phyloP scores from a whole-genome alignment of 2,113 vertebrate genomes.

The Pionites leucogaster region DNA sequence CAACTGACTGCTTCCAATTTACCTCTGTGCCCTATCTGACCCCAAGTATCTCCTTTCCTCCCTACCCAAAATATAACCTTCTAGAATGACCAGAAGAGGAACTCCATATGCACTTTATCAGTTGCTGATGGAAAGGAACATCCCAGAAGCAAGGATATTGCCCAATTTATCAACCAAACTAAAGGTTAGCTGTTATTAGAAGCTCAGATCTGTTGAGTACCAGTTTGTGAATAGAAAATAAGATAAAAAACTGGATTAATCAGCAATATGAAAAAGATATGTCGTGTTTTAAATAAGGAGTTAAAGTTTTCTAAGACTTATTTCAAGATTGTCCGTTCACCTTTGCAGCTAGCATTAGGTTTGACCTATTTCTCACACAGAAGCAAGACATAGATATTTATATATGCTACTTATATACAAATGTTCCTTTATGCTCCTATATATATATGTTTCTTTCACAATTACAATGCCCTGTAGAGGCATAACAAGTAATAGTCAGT shows the following conservation, averaged over 20 bases:
- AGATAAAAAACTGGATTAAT: background rate
- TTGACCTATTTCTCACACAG: background rate
- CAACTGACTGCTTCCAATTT: background rate
- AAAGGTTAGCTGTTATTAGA: background rate
- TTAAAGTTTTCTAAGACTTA: background rate
- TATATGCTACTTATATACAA: background rate
- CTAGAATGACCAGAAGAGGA: background rate
- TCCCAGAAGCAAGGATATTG: background rate
- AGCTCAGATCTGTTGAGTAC: background rate
- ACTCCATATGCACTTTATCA: too few species aligned
- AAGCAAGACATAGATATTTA: accelerated
- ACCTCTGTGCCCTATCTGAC: background rate
- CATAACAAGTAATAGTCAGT: too few species aligned
- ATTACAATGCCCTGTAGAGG: background rate
- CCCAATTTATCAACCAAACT: background rate
- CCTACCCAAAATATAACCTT: background rate
- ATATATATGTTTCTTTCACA: background rate
- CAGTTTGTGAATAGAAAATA: background rate
- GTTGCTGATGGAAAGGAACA: background rate
- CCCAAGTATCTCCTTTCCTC: background rate
- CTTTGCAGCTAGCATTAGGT: background rate
- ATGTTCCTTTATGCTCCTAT: background rate
- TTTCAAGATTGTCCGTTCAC: background rate
- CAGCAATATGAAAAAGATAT: background rate
- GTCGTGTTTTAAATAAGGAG: background rate